A percentile compares a stretch with the other conserved stretches of the same genome.
phyloP scores from a whole-genome alignment of 2,888 invertebrate species.

The Mantis religiosa region DNA sequence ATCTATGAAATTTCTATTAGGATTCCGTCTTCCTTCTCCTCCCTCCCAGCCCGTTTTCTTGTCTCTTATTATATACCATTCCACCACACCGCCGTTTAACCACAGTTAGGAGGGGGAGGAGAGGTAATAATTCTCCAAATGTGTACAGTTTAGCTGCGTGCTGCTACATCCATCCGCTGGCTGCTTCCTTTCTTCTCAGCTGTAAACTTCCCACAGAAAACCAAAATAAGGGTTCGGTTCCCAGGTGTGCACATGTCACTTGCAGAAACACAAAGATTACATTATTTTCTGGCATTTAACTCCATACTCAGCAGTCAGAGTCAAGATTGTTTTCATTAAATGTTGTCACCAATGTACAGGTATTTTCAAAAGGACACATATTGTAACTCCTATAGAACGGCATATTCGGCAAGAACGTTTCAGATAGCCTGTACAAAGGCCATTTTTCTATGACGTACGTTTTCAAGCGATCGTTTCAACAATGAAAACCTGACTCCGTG shows the following conservation, averaged over 20 bases:
- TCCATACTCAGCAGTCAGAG: not conserved
- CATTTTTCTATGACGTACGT: too few relatives aligned
- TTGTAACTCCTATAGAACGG: too few relatives aligned
- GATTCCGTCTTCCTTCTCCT: not conserved
- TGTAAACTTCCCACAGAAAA: not conserved
- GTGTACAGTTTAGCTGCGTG: constrained; percentile 13
- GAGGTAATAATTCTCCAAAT: constrained; percentile 11
- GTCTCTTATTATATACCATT: constrained; percentile 21
- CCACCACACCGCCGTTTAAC: constrained; percentile 9
- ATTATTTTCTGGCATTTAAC: not conserved
- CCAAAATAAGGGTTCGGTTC: not conserved
- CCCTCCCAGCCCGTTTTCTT: not conserved
- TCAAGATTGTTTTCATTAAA: not conserved
- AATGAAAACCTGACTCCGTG: too few relatives aligned
- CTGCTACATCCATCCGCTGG: not conserved
- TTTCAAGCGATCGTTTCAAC: too few relatives aligned
- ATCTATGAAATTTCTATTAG: constrained; percentile 26
- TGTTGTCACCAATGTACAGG: not conserved
- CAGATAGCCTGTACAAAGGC: too few relatives aligned
- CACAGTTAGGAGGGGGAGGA: not conserved
- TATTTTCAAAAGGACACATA: too few relatives aligned
- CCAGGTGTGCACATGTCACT: not conserved
- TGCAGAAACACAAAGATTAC: not conserved
- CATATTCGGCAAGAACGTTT: too few relatives aligned
- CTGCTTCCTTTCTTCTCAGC: not conserved